Base-by-base conservation (phyloP, 2,113 vertebrate species). In the Panurus biarmicus region DNA sequence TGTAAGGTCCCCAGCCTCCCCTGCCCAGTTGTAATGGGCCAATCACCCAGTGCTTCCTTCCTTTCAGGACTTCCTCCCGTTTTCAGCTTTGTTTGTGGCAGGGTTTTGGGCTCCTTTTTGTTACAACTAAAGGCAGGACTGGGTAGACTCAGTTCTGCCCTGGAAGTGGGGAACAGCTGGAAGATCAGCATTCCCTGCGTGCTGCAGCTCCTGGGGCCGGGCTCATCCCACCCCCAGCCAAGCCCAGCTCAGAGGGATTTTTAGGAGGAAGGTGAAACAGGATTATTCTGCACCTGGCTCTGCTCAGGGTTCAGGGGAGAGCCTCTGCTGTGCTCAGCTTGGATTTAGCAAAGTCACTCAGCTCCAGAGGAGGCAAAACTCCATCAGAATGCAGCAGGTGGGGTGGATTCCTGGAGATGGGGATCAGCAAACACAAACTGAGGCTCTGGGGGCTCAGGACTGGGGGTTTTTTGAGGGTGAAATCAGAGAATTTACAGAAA, bases 151-250 rank as follows among this genome's bases (percentile, higher is more conserved):
- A 24, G 33, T 62, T 89, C 74, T 76, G 79, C 87, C 56, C 69
- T 44, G 21, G 13, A 77, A 84, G 10, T 6, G 54, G 76, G 87
- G n/a, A 88, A 4, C 36, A 67, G 83, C 94, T 95, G 92, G 76
- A 40, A 10, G 7, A n/a, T 38, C 48, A 28, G 45, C 67, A 11
- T 73, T 87, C 75, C 71, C 92, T 90, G 13, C 18, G 44, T 70
- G 82, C 88, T 51, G 56, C 88, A 82, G 91, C 90, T 78, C 94
- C 94, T 95, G 91, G 92, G 79, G 74, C 81, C 95, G 42, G 16
- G 60, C 65, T 95, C 76, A 7, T 92, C 85, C 81, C 82, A 33
- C 7, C 24, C 38, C 83, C 44, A 21, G 48, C 31, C 85, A 26
- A 45, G 50, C 91, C 80, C 60, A 44, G 83, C 82, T 86, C 82